A percentile compares a stretch with the other conserved stretches of the same genome.
phyloP scores from a whole-genome alignment of 2,888 invertebrate genomes.

The Tipula vernalis region DNA sequence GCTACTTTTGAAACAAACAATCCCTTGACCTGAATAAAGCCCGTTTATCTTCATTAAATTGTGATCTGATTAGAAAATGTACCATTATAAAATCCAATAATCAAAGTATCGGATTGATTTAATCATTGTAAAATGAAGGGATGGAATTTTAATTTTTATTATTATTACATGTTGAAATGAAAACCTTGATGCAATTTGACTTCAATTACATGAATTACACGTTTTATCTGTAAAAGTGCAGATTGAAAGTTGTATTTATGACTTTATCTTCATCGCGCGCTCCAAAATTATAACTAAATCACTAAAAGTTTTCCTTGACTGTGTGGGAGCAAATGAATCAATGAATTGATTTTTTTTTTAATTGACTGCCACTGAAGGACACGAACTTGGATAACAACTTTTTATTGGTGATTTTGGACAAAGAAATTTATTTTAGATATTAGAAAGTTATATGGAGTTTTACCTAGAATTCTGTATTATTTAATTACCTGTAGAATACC shows the following conservation, averaged over 20 bases:
- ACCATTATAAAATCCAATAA: no score
- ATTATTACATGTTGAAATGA: no score
- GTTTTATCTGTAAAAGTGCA: not conserved
- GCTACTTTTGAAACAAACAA: no score
- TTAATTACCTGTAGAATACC: not conserved
- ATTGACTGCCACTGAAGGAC: not conserved
- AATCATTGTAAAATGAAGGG: no score
- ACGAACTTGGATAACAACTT: not conserved
- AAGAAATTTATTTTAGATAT: not conserved
- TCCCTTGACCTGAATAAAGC: no score
- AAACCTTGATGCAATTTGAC: not conserved
- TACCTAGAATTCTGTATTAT: not conserved
- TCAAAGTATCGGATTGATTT: no score
- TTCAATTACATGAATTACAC: not conserved
- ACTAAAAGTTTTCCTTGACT: not conserved
- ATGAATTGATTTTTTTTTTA: not conserved
- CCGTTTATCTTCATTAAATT: no score
- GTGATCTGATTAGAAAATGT: no score
- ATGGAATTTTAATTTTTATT: not conserved
- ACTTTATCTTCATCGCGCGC: not conserved
- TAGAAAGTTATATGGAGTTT: not conserved
- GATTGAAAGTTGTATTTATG: not conserved
- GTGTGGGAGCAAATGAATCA: not conserved
- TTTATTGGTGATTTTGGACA: not conserved
- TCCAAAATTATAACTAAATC: not conserved